Evolutionary conservation across 2,888 invertebrate species (phyloP), one percentile per base, ranked within the genome.

Genomic region (Pollenia angustigena): DNA sequence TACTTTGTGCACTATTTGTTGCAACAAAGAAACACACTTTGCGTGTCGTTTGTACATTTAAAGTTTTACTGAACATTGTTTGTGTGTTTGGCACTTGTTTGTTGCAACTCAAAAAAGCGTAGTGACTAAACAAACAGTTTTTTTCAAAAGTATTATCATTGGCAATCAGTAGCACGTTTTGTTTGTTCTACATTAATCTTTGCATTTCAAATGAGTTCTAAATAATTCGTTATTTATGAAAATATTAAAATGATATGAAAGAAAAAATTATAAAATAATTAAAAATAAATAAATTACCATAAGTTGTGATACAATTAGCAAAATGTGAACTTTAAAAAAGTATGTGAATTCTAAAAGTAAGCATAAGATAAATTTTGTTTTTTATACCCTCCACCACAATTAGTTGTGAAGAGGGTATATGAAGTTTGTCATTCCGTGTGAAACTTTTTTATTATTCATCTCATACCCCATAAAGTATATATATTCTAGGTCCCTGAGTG

Each of bases 171-270:
- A 66, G 72, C 86, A 87, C 83, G 86, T 87, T 83, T 87, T 72
- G 71, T 81, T 78, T 87, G 69, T 66, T 76, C 42, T 60, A 40
- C 12, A 58, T 66, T 81, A 74, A 71, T 75, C 79, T 83, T 78
- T 80, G 86, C 83, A 87, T 87, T 84, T 76, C 66, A 62, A 81
- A 87, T 87, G 81, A 81, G 86, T 83, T 87, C 84, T 62, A 81
- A n/a, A 81, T 84, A 76, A 87, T 84, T 84, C 84, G 56, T 72
- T 83, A 84, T 83, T 81, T 83, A 86, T 86, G 79, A 72, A 64
- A 62, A 50, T 18, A 40, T 11, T 32, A n/a, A 23, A 4, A 18
- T 10, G 50, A 42, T 50, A 11, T 12, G 16, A 16, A 16, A 18
- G 18, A 56, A 46, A 18, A 78, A 62, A 72, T 66, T 68, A 66